Conservation (phyloP, 1,140 invertebrate genomes). For the Metopolophium dirhodum region DNA sequence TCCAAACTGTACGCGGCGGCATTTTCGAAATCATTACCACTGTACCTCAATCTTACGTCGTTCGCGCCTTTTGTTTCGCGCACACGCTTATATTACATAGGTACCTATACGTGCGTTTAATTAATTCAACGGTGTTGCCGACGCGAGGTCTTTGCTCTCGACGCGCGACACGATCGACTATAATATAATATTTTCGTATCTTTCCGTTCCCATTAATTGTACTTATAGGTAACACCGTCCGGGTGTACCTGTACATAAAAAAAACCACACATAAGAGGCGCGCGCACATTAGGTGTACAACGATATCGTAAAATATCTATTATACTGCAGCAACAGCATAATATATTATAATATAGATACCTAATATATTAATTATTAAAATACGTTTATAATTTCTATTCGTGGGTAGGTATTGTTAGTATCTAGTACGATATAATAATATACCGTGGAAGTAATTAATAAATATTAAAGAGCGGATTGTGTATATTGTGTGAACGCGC, state of each 20-base stretch:
- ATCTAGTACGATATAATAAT: neutral
- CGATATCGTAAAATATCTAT: neutral
- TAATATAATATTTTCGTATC: neutral
- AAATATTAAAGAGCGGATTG: neutral
- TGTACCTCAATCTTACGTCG: neutral
- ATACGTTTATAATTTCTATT: slow-evolving; percentile 9
- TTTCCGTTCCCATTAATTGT: neutral
- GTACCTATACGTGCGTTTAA: neutral
- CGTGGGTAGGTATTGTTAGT: slow-evolving; percentile 1
- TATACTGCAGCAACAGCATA: neutral
- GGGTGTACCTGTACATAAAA: neutral
- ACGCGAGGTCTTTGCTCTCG: neutral
- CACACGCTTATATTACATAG: neutral
- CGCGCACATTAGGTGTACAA: neutral
- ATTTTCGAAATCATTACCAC: neutral
- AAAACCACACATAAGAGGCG: neutral
- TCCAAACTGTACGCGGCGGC: neutral
- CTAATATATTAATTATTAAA: slow-evolving; percentile 33
- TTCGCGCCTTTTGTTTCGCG: neutral
- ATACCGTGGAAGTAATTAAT: neutral
- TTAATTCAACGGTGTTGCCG: slow-evolving; percentile 41
- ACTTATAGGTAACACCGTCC: neutral
- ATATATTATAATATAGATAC: neutral
- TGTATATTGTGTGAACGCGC: neutral
- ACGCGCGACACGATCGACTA: neutral